Base-by-base conservation (phyloP, 2,888 invertebrate genomes). In the Thyatira batis region DNA sequence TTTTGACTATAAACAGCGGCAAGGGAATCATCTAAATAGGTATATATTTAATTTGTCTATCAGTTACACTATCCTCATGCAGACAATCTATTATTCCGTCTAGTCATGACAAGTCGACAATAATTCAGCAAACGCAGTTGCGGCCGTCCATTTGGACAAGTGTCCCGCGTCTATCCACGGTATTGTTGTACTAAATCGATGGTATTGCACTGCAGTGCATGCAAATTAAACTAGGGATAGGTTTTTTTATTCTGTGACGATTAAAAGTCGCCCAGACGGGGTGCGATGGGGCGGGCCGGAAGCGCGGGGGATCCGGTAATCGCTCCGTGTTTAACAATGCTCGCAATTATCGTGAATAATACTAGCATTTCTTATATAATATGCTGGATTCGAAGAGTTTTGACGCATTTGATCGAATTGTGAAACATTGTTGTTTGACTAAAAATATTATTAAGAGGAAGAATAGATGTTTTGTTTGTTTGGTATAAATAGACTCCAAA, bases 311-410 rank as follows among this genome's bases (percentile, higher is more conserved):
- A 27, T 48, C 64, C 69, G 70, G 72, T 79, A 78, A 80, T 79
- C 71, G 76, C 65, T 67, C 65, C 65, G 67, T 69, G 80, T 74
- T 1, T 76, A 75, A 82, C 82, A 83, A 82, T 80, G 73, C 59
- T 61, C 61, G 77, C 68, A 79, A 82, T 82, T 78, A 79, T 73
- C 67, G 65, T 60, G 66, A 63, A 64, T 69, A 75, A 71, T 58
- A 70, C 69, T 76, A 72, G 65, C 1, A 39, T 39, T 39, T 39
- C 39, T 8, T 39, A 8, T 17, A 17, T 8, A 39, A 0, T 17
- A 39, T 39, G 17, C 17, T 6, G 33, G n/a, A 17, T 13, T 1
- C 6, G 33, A 17, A n/a, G 17, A 39, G 11, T 13, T 30, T 9
- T 9, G 23, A 4, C n/a, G n/a, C n/a, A n/a, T n/a, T n/a, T n/a